A percentile compares a stretch with the other conserved stretches of the same genome.
These are phyloP conservation scores for Eurypyga helias DNA, from an alignment of 2,113 vertebrate species.

Conservation along the genomic window DNA sequence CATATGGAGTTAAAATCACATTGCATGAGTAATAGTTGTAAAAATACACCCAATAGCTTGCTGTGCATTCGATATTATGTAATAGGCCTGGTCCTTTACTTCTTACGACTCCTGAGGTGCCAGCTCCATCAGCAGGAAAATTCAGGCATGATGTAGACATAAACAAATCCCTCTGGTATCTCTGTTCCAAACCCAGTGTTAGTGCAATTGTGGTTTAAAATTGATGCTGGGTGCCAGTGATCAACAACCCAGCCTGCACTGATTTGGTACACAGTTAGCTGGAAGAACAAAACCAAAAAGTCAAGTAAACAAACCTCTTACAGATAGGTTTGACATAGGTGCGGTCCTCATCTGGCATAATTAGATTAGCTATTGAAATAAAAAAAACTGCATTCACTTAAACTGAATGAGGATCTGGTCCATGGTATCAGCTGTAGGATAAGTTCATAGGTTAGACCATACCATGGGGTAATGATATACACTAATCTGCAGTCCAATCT, in stretches of 20 bases:
- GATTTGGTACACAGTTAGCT: neutral
- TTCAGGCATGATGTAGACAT: neutral
- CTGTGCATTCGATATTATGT: neutral
- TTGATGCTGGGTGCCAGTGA: neutral
- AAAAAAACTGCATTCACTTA: neutral
- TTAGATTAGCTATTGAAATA: slow-evolving; percentile 2
- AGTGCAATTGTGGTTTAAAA: neutral
- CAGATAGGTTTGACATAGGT: neutral
- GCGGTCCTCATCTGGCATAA: neutral
- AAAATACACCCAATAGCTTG: neutral
- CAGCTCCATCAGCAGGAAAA: neutral
- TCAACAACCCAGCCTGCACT: neutral
- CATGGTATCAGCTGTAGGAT: neutral
- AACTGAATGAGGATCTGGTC: neutral
- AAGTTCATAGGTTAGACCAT: slow-evolving; percentile 55
- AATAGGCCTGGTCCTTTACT: neutral
- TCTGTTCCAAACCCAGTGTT: neutral
- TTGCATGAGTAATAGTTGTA: neutral
- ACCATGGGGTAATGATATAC: slow-evolving; percentile 11
- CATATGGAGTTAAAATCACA: neutral
- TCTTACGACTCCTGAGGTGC: neutral
- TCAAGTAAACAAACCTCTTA: neutral
- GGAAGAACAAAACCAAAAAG: neutral
- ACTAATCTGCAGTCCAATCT: slow-evolving; percentile 31
- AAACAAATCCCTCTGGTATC: neutral